These are phyloP conservation scores for Jacana jacana DNA, from an alignment of 2,113 vertebrate species.

Conservation along the genomic window DNA sequence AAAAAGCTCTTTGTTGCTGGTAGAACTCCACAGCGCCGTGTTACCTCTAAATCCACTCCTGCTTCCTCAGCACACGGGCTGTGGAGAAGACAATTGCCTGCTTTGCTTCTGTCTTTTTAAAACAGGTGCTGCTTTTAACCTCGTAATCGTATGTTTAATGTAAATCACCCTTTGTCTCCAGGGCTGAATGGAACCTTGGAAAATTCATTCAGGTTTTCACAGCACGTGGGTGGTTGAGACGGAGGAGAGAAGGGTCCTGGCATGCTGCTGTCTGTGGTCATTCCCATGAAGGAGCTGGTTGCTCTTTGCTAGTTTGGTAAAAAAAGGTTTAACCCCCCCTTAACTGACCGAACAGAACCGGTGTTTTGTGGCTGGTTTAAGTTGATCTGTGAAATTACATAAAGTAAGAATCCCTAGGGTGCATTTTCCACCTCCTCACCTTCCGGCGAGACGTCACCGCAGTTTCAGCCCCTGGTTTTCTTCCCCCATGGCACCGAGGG, in stretches of 20 bases:
- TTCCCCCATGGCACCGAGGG: neutral
- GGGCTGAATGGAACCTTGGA: neutral
- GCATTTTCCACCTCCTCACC: neutral
- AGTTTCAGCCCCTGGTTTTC: neutral
- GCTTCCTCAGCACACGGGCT: neutral
- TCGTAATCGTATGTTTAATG: neutral
- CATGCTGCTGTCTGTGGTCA: neutral
- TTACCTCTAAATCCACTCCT: neutral
- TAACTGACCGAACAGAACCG: neutral
- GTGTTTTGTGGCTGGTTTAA: neutral
- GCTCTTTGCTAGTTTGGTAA: neutral
- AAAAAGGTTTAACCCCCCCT: neutral
- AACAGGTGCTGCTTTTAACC: neutral
- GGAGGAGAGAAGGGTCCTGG: neutral
- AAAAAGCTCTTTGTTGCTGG: neutral
- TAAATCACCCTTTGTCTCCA: neutral
- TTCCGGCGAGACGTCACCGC: neutral
- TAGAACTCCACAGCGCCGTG: fast-evolving
- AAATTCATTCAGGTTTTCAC: neutral
- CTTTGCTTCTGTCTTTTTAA: neutral
- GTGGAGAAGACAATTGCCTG: neutral
- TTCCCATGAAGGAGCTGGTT: neutral
- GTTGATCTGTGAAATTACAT: neutral
- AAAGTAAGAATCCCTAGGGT: neutral
- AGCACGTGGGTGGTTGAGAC: neutral